These are phyloP conservation scores for Ophion obscuratus DNA, from an alignment of 2,888 invertebrate species.

Conservation along the genomic window DNA sequence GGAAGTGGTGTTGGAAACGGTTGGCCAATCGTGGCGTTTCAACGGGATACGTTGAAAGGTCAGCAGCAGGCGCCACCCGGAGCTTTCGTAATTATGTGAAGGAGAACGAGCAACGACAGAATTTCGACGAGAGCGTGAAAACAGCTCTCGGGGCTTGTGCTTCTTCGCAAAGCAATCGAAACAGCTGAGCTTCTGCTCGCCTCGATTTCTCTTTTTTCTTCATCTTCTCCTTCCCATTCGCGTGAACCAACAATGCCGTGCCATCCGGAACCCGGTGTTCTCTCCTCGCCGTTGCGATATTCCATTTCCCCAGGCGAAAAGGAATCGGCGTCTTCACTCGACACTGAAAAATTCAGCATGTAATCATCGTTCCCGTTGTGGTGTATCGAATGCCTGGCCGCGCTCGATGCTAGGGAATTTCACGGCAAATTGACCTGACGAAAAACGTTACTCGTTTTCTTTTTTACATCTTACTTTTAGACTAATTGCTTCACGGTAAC, in stretches of 20 bases:
- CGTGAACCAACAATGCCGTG: conserved; percentile 59
- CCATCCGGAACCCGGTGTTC: conserved; percentile 49
- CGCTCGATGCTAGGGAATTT: neutral
- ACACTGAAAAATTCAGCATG: conserved; percentile 63
- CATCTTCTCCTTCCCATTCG: conserved; percentile 45
- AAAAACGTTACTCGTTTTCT: neutral
- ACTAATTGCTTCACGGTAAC: no score
- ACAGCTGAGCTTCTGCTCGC: conserved; percentile 56
- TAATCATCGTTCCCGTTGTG: conserved; percentile 56
- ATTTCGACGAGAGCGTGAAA: conserved; percentile 52
- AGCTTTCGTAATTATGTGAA: conserved; percentile 65
- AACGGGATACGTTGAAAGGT: conserved; percentile 41
- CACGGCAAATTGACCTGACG: neutral
- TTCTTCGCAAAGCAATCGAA: conserved; percentile 64
- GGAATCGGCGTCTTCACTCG: conserved; percentile 35
- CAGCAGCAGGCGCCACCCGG: conserved; percentile 61
- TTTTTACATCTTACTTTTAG: neutral
- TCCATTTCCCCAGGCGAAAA: conserved; percentile 54
- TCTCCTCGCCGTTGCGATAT: conserved; percentile 46
- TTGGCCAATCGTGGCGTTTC: conserved; percentile 5
- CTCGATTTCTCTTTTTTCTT: conserved; percentile 21
- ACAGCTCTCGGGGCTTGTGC: conserved; percentile 40
- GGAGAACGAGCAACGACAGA: conserved; percentile 53
- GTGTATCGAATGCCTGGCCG: conserved; percentile 30
- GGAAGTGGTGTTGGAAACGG: neutral